phyloP scores from a whole-genome alignment of 2,797 vertebrate genomes.

The Eulemur coronatus region DNA sequence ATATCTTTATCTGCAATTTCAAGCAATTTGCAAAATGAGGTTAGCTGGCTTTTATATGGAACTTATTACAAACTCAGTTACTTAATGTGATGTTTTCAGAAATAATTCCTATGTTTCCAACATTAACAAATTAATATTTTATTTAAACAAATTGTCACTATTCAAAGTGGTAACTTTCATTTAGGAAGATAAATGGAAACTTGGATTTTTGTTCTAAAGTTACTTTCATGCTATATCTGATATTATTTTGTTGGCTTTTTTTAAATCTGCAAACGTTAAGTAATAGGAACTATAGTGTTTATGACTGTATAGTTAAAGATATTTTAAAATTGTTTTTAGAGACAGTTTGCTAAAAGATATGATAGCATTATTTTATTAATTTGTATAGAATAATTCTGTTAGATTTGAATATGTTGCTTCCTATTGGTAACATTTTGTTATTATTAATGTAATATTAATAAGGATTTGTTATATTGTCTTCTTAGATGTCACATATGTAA shows the following conservation, averaged over 20 bases:
- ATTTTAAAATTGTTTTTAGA: not conserved
- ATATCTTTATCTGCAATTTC: constrained; percentile 70
- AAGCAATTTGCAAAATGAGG: constrained; percentile 70
- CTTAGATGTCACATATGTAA: not conserved
- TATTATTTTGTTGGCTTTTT: not conserved
- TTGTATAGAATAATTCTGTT: not conserved
- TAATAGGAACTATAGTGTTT: not conserved
- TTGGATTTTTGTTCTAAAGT: not conserved
- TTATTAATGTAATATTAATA: not conserved
- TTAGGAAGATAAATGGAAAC: not conserved
- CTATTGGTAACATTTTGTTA: not conserved
- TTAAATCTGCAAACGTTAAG: not conserved
- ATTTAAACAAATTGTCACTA: constrained; percentile 2
- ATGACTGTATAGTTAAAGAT: not conserved
- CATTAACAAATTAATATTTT: constrained; percentile 29
- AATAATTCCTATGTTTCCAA: constrained; percentile 28
- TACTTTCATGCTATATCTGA: not conserved
- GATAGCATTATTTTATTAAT: not conserved
- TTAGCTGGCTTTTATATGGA: constrained; percentile 51
- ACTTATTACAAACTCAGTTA: constrained; percentile 32
- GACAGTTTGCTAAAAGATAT: not conserved
- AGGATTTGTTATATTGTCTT: not conserved
- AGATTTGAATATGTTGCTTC: not conserved
- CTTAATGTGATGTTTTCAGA: constrained; percentile 37
- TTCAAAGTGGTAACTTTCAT: not conserved